These are phyloP conservation scores for Leptoclinus maculatus DNA, from an alignment of 2,797 vertebrate species.

Conservation along the genomic window DNA sequence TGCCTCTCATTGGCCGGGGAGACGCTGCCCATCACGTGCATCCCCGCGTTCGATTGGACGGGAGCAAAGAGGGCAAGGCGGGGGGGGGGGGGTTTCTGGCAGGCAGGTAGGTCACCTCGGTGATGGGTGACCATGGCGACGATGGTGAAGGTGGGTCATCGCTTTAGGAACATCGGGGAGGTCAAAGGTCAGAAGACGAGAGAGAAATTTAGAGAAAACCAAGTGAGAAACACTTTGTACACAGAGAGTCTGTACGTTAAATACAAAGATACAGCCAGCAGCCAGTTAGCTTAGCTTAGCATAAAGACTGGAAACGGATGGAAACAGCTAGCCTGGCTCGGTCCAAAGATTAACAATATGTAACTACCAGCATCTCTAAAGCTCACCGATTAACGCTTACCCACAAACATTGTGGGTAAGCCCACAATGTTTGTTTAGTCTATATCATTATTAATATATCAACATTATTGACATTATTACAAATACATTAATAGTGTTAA, in stretches of 20 bases:
- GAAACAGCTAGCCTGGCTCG: not conserved
- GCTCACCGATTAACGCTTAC: too few relatives aligned
- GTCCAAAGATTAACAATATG: not conserved
- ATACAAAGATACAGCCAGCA: too few relatives aligned
- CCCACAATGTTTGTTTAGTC: too few relatives aligned
- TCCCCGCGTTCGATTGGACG: slow-evolving; percentile 75
- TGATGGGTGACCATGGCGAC: slow-evolving; percentile 23
- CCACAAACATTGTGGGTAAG: too few relatives aligned
- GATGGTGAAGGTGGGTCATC: slow-evolving; percentile 36
- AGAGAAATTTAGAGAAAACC: not conserved
- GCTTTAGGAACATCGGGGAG: not conserved
- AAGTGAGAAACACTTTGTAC: not conserved
- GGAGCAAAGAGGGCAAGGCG: not conserved
- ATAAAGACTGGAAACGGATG: not conserved
- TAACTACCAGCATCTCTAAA: too few relatives aligned
- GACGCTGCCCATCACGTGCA: slow-evolving; percentile 93
- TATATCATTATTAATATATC: too few relatives aligned
- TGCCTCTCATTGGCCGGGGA: slow-evolving; percentile 87
- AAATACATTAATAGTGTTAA: too few relatives aligned
- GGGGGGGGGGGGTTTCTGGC: not conserved
- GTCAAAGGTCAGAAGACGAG: not conserved
- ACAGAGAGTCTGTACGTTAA: not conserved
- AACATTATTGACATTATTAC: too few relatives aligned
- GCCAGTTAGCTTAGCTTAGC: not conserved
- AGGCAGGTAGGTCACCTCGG: slow-evolving; percentile 4